phyloP scores from a whole-genome alignment of 2,113 vertebrate genomes.

The Gadus macrocephalus region DNA sequence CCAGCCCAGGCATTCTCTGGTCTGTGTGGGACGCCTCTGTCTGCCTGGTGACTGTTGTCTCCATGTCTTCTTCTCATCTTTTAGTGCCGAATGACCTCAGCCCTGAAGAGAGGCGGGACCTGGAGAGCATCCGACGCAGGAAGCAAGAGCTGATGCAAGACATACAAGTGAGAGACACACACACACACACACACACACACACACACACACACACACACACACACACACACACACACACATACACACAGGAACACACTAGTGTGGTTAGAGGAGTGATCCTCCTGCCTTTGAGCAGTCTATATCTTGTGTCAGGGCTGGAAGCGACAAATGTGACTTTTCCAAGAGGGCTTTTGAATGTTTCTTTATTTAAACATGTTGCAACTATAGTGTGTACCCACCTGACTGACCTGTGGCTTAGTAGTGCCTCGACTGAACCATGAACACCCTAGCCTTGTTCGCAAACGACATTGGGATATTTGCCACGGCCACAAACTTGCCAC shows the following conservation, averaged over 20 bases:
- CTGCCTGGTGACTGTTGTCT: slow-evolving; percentile 16
- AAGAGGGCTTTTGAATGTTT: neutral
- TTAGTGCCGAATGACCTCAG: slow-evolving; percentile 92
- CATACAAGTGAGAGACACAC: slow-evolving; percentile 80
- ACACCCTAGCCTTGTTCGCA: no score
- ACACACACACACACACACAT: slow-evolving; percentile 1
- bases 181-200: no score
- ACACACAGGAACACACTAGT: no score
- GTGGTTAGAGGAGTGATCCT: neutral
- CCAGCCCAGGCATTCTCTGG: slow-evolving; percentile 31
- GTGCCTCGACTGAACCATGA: neutral
- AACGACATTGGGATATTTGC: no score
- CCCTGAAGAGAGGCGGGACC: slow-evolving; percentile 89
- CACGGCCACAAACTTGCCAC: no score
- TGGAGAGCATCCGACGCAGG: slow-evolving; percentile 90
- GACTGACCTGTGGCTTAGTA: slow-evolving; percentile 10
- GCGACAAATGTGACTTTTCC: neutral
- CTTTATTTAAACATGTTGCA: neutral
- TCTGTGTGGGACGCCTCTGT: slow-evolving; percentile 28
- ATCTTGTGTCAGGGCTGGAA: slow-evolving; percentile 3
- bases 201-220: slow-evolving; percentile 4
- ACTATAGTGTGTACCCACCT: slow-evolving; percentile 28
- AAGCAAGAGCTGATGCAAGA: slow-evolving; percentile 96
- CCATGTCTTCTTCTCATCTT: slow-evolving; percentile 7
- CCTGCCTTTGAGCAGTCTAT: neutral